Conservation (phyloP, 2,113 vertebrate genomes). For the Cavia porcellus region DNA sequence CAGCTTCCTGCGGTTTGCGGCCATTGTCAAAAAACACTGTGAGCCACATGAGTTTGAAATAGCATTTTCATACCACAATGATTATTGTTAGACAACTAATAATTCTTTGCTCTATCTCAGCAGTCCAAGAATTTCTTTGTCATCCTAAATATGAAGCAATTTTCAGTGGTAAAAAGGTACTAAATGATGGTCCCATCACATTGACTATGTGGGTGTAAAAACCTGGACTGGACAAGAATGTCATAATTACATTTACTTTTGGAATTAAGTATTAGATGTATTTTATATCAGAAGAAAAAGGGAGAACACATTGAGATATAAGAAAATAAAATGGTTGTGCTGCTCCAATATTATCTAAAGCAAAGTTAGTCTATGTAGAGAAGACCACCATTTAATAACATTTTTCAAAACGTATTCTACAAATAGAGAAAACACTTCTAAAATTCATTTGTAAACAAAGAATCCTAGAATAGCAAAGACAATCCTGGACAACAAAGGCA, state of each 20-base stretch:
- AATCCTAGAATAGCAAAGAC: too few species aligned
- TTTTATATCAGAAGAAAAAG: constrained; percentile 44
- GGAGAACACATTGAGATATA: not conserved
- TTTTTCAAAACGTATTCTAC: constrained; percentile 31
- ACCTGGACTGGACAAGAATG: constrained; percentile 13
- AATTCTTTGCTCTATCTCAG: not conserved
- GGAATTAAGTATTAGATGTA: not conserved
- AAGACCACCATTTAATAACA: constrained; percentile 56
- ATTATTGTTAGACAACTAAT: not conserved
- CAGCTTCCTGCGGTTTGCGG: not conserved
- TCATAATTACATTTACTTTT: constrained; percentile 53
- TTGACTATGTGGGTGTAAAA: constrained; percentile 6
- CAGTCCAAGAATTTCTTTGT: constrained; percentile 51
- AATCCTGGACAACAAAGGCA: too few species aligned
- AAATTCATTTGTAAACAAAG: too few species aligned
- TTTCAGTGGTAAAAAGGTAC: constrained; percentile 34
- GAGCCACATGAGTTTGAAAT: not conserved
- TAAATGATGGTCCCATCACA: not conserved
- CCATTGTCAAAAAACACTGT: not conserved
- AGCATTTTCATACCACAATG: not conserved
- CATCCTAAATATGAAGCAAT: constrained; percentile 56
- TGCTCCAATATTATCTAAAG: constrained; percentile 42
- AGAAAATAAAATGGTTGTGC: constrained; percentile 20
- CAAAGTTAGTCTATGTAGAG: constrained; percentile 58
- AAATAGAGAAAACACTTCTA: not conserved